These are phyloP conservation scores for Suncus etruscus DNA, from an alignment of 2,113 vertebrate genomes.

Conservation along the genomic window DNA sequence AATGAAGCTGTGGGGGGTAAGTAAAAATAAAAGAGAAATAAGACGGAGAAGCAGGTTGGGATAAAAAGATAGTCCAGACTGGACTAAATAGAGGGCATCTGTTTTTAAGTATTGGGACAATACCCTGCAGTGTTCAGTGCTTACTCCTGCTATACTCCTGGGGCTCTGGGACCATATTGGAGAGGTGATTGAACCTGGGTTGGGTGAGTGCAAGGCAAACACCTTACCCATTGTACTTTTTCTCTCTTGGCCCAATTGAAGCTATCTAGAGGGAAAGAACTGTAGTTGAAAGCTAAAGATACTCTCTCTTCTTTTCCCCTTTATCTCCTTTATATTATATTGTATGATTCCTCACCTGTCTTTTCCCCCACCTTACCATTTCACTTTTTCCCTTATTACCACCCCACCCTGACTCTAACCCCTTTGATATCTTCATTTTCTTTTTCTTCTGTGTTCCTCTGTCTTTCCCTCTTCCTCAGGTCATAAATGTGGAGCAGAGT, in stretches of 20 bases:
- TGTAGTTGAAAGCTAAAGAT: neutral
- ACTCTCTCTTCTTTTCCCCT: conserved; percentile 12
- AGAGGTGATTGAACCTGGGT: no score
- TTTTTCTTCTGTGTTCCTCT: conserved; percentile 40
- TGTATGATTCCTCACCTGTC: neutral
- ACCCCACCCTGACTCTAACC: neutral
- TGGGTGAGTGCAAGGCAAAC: no score
- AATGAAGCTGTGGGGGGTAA: conserved; percentile 96
- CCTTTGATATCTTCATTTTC: conserved; percentile 57
- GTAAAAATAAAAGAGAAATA: conserved; percentile 75
- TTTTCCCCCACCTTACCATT: conserved; percentile 30
- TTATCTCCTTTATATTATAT: neutral
- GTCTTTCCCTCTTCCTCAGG: conserved; percentile 86
- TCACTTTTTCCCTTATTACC: conserved; percentile 34
- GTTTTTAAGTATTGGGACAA: no score
- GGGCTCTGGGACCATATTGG: no score
- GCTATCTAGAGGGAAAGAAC: conserved; percentile 35
- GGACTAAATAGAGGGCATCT: conserved; percentile 24
- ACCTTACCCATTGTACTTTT: no score
- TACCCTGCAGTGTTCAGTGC: no score
- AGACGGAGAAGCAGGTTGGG: conserved; percentile 25
- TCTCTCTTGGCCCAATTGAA: no score
- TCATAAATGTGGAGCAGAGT: conserved; percentile 89
- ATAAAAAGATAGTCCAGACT: conserved; percentile 7
- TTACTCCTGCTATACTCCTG: no score